These are phyloP conservation scores for Apamea monoglypha DNA, from an alignment of 2,888 invertebrate species.

Conservation along the genomic window DNA sequence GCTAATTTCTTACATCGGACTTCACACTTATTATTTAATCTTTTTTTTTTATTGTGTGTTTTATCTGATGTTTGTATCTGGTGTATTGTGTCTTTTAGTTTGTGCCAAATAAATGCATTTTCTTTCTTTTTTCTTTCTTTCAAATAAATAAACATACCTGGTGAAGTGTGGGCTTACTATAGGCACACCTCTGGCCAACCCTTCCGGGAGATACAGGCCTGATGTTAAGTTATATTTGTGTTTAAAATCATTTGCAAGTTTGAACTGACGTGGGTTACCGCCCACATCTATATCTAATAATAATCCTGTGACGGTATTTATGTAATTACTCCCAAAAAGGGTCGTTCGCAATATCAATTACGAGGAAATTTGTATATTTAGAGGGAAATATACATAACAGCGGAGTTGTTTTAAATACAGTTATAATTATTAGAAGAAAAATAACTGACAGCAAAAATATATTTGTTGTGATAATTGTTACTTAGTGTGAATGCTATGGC, in stretches of 20 bases:
- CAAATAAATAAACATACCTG: background rate
- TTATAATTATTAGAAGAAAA: background rate
- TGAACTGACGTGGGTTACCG: background rate
- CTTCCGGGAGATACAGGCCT: background rate
- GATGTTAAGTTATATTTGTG: background rate
- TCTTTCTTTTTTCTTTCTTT: too few relatives aligned
- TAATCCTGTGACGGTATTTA: slow-evolving; percentile 3
- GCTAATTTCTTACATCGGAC: too few relatives aligned
- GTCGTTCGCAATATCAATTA: slow-evolving; percentile 2
- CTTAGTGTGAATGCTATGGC: too few relatives aligned
- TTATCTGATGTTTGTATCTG: too few relatives aligned
- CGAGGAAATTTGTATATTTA: background rate
- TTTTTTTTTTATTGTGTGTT: too few relatives aligned
- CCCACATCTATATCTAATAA: background rate
- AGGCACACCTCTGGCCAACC: too few relatives aligned
- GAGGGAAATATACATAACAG: background rate
- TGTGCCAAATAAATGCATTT: too few relatives aligned
- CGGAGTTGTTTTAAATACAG: background rate
- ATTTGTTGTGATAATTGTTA: background rate
- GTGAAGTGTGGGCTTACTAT: background rate
- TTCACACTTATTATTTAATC: too few relatives aligned
- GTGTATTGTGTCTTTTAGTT: too few relatives aligned
- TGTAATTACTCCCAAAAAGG: background rate
- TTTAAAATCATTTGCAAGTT: background rate
- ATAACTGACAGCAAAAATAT: background rate